Evolutionary conservation across 2,113 vertebrate genomes (phyloP).

Genomic region (Porphyrio hochstetteri): DNA sequence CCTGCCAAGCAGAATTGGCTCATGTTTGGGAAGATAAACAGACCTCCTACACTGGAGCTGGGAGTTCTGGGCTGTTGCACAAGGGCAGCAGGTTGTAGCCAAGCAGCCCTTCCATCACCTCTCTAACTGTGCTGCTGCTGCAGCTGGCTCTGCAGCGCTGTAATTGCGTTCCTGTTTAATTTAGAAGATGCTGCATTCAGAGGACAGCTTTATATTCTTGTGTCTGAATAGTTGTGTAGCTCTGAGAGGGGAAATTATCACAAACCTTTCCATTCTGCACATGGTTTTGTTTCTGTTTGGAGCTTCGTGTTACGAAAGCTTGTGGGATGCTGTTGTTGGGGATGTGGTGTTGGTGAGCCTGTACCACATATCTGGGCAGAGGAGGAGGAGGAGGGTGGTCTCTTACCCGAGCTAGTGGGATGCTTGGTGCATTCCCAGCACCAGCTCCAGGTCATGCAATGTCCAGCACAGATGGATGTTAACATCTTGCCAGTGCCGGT

Average conservation of each 20-base stretch:
- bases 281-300: not conserved
- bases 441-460: not conserved
- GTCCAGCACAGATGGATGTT: not conserved
- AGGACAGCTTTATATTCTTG: not conserved
- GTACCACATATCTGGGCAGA: not conserved
- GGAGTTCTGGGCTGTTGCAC: not conserved
- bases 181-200: fast-evolving
- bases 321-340: not conserved
- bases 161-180: not conserved
- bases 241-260: not conserved
- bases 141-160: not conserved
- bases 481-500: not conserved
- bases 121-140: not conserved
- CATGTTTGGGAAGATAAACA: not conserved
- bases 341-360: not conserved
- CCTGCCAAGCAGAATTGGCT: not conserved
- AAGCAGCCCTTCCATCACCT: fast-evolving
- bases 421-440: not conserved
- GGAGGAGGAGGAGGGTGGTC: not conserved
- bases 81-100: not conserved
- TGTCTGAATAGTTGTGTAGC: not conserved
- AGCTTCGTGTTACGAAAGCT: fast-evolving
- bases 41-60: not conserved
- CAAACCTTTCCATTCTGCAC: not conserved
- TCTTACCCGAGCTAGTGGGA: not conserved